Evolutionary conservation across 2,113 vertebrate species (phyloP).

Genomic region (Castor canadensis): DNA sequence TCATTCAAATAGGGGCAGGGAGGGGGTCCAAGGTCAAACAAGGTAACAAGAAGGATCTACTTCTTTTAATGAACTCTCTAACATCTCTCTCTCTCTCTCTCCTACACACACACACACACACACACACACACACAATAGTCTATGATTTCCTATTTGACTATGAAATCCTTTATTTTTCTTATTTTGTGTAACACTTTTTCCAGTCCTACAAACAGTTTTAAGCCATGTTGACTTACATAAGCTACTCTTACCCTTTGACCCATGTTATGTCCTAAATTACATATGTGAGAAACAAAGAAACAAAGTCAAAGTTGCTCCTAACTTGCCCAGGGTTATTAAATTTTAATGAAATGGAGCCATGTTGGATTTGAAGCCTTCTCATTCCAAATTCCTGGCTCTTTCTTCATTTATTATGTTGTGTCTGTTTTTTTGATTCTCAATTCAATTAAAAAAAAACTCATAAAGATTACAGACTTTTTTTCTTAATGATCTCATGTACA

Average conservation of each 20-base stretch:
- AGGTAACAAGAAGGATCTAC: neutral
- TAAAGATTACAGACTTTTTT: slow-evolving; percentile 25
- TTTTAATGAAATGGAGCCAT: neutral
- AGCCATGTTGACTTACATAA: neutral
- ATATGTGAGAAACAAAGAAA: neutral
- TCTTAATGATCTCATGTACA: neutral
- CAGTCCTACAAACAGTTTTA: neutral
- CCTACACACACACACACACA: neutral
- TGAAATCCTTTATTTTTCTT: neutral
- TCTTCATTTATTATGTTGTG: neutral
- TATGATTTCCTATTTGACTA: neutral
- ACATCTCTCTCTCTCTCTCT: neutral
- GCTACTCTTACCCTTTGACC: neutral
- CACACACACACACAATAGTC: too few relatives aligned
- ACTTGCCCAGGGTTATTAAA: neutral
- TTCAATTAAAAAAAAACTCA: neutral
- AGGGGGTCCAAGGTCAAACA: neutral
- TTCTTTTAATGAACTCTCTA: neutral
- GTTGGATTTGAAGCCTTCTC: neutral
- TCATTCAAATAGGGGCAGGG: neutral
- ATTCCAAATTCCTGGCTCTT: neutral
- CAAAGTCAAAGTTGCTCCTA: neutral
- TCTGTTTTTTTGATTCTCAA: neutral
- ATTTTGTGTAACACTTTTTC: neutral
- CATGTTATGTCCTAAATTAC: neutral